Base-by-base conservation (phyloP, 2,888 invertebrate genomes). In the Aleiodes testaceus region DNA sequence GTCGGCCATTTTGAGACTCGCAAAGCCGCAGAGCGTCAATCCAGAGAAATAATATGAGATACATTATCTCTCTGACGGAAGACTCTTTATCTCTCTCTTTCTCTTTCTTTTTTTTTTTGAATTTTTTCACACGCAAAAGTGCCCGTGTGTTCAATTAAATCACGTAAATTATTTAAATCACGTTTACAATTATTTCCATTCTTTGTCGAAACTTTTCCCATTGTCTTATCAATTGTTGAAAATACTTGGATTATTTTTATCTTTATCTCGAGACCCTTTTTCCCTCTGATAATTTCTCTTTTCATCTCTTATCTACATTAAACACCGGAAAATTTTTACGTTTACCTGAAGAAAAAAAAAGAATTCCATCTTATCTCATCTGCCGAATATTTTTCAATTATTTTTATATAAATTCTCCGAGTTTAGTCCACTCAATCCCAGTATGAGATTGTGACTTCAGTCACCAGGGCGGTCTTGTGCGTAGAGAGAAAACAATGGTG, bases 401-500 rank as follows among this genome's bases (percentile, higher is more conserved):
- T 4, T 12, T 64, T 26, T 63, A 59, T 36, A 50, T 50, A 36
- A 45, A 26, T 5, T 26, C 36, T 7, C 9, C 36, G 1, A 36
- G 36, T 36, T 36, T 36, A 5, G 70, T 71, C 71, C 74, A 65
- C 72, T 73, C 55, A 72, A 77, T 78, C 70, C 36, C 71, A 67
- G 71, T 59, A 68, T 53, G 65, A 65, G 72, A 26, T 26, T 26
- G 72, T 68, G 72, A 36, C 63, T 11, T 67, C 72, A 66, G 67
- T 68, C 75, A 73, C 67, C 69, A 73, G 66, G 74, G 72, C 71
- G 66, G 73, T 65, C 64, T 67, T n/a, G 14, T 55, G 36, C 36
- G 36, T 36, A 36, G 36, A 59, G 42, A 64, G 55, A 80, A 85
- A 84, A 87, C 87, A 87, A 87, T 87, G 81, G 87, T 85, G 87